phyloP scores from a whole-genome alignment of 1,140 invertebrate genomes.

The Panagrolaimus sp. region DNA sequence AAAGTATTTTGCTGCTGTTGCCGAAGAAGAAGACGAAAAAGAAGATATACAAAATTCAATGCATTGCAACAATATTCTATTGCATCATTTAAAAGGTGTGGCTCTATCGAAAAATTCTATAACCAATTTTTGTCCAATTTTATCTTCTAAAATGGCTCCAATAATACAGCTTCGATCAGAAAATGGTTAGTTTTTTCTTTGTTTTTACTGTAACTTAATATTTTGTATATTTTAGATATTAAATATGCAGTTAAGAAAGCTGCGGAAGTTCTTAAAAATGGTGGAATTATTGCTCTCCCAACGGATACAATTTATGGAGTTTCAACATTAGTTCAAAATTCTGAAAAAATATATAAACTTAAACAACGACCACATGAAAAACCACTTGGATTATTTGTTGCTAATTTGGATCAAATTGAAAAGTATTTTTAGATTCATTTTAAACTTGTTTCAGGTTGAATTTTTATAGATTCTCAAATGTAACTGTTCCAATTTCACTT shows the following conservation, averaged over 20 bases:
- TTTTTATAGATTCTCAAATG: constrained; percentile 2
- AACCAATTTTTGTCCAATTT: too few relatives aligned
- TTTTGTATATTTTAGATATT: neutral
- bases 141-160: too few relatives aligned
- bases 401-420: neutral
- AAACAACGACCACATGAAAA: constrained; percentile 16
- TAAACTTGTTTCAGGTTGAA: neutral
- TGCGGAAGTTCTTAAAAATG: neutral
- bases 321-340: neutral
- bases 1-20: too few relatives aligned
- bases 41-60: too few relatives aligned
- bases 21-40: too few relatives aligned
- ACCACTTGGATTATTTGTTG: constrained; percentile 7
- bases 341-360: constrained; percentile 3
- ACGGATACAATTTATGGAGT: constrained; percentile 12
- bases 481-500: neutral
- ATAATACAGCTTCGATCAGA: too few relatives aligned
- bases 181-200: neutral
- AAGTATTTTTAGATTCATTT: constrained; percentile 4
- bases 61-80: too few relatives aligned
- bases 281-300: constrained; percentile 2
- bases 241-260: neutral
- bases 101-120: too few relatives aligned
- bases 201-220: constrained; percentile 1
- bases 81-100: too few relatives aligned